Base-by-base conservation (phyloP, 2,888 invertebrate species). In the Phrixothrix hirtus region DNA sequence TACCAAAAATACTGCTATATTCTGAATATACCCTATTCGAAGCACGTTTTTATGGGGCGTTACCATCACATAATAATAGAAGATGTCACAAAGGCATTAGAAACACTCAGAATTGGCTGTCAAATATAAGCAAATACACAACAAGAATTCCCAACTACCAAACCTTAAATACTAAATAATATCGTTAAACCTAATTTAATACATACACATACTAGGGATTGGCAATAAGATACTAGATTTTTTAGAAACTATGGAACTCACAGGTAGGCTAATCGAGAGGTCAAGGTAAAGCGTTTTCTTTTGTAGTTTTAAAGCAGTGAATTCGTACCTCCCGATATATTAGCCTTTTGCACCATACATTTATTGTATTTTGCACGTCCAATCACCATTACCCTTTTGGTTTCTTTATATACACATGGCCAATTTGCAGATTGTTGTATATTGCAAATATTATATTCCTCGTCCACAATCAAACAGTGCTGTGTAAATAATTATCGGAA, bases 181-280 rank as follows among this genome's bases (percentile, higher is more conserved):
- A 73, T 72, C 71, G 72, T 69, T 69, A 72, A 70, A 70, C 70
- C 70, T 72, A 71, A 34, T 58, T 67, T 71, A 68, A 54, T 54
- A 56, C 52, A 71, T 69, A 70, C 68, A 71, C 66, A 65, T 61
- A 69, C 62, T 74, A 75, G 48, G 48, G 72, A 73, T 75, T 75
- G 74, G 75, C 74, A 75, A 74, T 73, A 72, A 72, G 72, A 73
- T 73, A 72, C 71, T 75, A 71, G 70, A 72, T 70, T 69, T 72
- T 39, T 48, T 53, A 46, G 67, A 72, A 70, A 71, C 70, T 73
- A 73, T 72, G 73, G 74, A 75, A 75, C 74, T 74, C 71, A 70
- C 66, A 66, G 43, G 47, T 61, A 65, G 71, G 65, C 56, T 69
- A 63, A 59, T 58, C 62, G 65, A 68, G 69, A 67, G 68, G 67